A percentile compares a stretch with the other conserved stretches of the same genome.
Conservation (phyloP, 2,888 invertebrate genomes). For the Elegia similella region DNA sequence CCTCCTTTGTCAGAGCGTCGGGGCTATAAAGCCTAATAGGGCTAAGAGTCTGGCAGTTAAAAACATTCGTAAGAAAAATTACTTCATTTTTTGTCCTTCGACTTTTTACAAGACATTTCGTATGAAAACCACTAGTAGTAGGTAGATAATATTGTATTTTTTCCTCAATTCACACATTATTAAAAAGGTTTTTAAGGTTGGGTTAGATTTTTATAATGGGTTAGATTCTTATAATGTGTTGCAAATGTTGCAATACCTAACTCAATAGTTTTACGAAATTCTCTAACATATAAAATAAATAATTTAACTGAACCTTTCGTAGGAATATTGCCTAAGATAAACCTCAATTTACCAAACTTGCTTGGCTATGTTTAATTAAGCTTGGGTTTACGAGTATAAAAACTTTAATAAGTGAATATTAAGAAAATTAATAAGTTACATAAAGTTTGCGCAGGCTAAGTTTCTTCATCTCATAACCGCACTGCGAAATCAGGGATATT, state of each 20-base stretch:
- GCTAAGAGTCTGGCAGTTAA: slow-evolving; percentile 6
- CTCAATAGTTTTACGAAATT: too few relatives aligned
- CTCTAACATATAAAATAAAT: not conserved
- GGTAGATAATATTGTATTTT: too few relatives aligned
- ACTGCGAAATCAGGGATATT: not conserved
- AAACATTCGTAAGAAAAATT: slow-evolving; percentile 1
- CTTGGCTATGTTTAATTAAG: not conserved
- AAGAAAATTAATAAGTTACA: not conserved
- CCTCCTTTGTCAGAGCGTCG: slow-evolving; percentile 7
- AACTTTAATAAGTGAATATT: not conserved
- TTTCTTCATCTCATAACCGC: not conserved
- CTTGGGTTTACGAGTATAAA: not conserved
- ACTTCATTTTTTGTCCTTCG: not conserved
- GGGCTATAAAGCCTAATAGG: slow-evolving; percentile 15
- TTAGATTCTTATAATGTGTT: too few relatives aligned
- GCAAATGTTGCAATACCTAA: too few relatives aligned
- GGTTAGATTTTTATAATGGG: too few relatives aligned
- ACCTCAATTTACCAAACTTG: not conserved
- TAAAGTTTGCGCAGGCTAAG: not conserved
- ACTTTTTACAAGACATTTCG: not conserved
- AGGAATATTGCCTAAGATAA: not conserved
- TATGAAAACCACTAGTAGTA: not conserved
- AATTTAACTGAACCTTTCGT: not conserved
- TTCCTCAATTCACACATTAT: too few relatives aligned
- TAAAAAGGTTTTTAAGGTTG: too few relatives aligned